Evolutionary conservation across 2,888 invertebrate species (phyloP), one percentile per base, ranked within the genome.

Genomic region (Lagria hirta): DNA sequence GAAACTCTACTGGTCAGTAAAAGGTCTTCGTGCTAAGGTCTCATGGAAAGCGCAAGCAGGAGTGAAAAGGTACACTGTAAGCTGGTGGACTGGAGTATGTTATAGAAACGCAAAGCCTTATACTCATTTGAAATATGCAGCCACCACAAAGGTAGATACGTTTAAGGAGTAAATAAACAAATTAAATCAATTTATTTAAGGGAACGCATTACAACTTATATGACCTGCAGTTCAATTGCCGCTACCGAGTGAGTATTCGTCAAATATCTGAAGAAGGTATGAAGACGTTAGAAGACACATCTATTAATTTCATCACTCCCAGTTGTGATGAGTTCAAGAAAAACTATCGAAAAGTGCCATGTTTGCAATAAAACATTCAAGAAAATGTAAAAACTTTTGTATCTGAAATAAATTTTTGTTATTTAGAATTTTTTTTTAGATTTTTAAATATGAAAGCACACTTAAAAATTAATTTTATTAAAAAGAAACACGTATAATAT

Each of bases 221-320:
- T 57, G 77, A 80, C 57, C 62, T 81, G 34, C 74, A 76, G 37
- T 80, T 79, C 57, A 71, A 74, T 43, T 80, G 80, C 69, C 74
- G 72, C 51, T 81, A 80, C 58, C 66, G 70, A 54, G 75, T 80
- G 4, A 75, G 74, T 48, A 75, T 80, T 1, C 75, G 75, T 52
- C 74, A 66, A 53, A 56, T 65, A 10, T 54, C 57, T 4, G 32
- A 53, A 8, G 61, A 63, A 30, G 57, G 60, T 12, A 48, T 55
- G n/a, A 68, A 61, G 41, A 55, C 61, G 1, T 49, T 52, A 4
- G 60, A 63, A 7, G 78, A 78, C 51, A 75, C 79, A 1, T 75
- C 75, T 49, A 61, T 79, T 12, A 66, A 69, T 14, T 72, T 81
- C 43, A 71, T 70, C 36, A 75, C 80, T 13, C 80, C 80, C 12